phyloP scores from a whole-genome alignment of 2,113 vertebrate species.

The Peromyscus californicus region DNA sequence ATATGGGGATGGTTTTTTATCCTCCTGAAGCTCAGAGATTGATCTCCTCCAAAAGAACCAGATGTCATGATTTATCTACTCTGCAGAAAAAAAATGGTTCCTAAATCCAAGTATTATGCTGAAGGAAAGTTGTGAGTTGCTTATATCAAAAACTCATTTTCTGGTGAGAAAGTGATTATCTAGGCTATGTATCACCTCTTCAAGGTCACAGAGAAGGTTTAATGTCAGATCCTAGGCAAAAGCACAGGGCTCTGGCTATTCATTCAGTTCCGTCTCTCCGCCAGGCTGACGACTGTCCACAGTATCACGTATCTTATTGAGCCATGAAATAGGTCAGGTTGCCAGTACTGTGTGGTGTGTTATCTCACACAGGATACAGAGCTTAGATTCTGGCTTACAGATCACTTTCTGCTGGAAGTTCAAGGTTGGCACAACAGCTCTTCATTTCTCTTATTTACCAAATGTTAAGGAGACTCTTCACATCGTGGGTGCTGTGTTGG shows the following conservation, averaged over 20 bases:
- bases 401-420: neutral
- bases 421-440: neutral
- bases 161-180: neutral
- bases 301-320: neutral
- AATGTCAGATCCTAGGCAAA: neutral
- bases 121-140: neutral
- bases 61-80: constrained; percentile 10
- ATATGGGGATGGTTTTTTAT: neutral
- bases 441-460: neutral
- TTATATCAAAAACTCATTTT: neutral
- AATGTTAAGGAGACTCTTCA: neutral
- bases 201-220: neutral
- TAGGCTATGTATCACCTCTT: neutral
- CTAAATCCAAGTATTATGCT: neutral
- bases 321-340: neutral
- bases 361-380: neutral
- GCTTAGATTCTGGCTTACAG: neutral
- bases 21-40: neutral
- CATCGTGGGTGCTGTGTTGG: neutral
- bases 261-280: neutral
- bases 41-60: neutral
- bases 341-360: neutral
- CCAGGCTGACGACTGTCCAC: neutral
- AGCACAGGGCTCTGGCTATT: neutral
- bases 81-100: neutral